Evolutionary conservation across 2,113 vertebrate species (phyloP), one percentile per base, ranked within the genome.

Genomic region (Hepsetus odoe): DNA sequence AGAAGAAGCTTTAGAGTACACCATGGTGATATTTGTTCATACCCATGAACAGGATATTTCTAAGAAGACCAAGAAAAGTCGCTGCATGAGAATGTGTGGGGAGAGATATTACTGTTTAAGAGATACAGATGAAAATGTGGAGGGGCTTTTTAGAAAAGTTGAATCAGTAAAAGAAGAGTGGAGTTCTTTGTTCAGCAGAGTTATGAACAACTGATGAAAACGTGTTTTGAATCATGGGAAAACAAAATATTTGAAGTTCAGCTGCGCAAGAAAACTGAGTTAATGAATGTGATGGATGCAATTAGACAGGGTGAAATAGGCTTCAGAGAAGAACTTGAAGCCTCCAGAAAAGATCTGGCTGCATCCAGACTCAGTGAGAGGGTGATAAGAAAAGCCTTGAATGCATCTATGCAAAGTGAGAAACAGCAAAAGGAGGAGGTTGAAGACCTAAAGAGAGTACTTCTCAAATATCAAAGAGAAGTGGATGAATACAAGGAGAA

Each of bases 141-240:
- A 72, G 13, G 24, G 42, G 7, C 13, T 76, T 1, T 38, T 67
- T 5, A 0, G 11, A 8, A 30, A 22, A 18, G 2, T 72, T 11
- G 5, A 16, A 5, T 3, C 0, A 16, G 0, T 10, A 6, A 2
- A 55, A 28, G n/a, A 0, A n/a, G 12, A 72, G 8, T 8, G n/a
- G 20, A 3, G 0, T 56, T 72, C 32, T 79, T 79, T n/a, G 18
- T 14, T 24, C 49, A 24, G 3, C 11, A 11, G 0, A n/a, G 8
- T 7, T 58, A 72, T 42, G 70, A 72, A 55, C 26, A 58, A 1
- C 7, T 72, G 5, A 58, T 58, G 70, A 40, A 56, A 40, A 42
- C 18, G 6, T 20, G 0, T 20, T 72, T 28, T 58, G 33, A 56
- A 38, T 4, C 33, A 3, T 58, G 22, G 70, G 53, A 58, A 40